A percentile compares a stretch with the other conserved stretches of the same genome.
These are phyloP conservation scores for Muschampia plurimacula DNA, from an alignment of 2,888 invertebrate genomes.

Conservation along the genomic window DNA sequence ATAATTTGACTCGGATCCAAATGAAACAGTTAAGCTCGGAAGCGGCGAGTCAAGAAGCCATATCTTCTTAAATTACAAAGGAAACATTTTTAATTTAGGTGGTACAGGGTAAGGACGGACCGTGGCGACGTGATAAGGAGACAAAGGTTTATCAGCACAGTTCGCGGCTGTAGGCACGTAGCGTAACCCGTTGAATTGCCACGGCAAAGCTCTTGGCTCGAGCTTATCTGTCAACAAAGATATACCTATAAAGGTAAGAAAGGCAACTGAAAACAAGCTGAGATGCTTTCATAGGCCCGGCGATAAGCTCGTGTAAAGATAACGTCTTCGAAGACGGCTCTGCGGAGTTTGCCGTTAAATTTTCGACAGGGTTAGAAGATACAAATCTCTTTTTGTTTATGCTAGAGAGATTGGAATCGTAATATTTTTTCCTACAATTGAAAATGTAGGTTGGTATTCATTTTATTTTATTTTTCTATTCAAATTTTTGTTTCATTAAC, in stretches of 20 bases:
- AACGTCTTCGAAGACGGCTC: slow-evolving; percentile 42
- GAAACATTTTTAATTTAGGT: slow-evolving; percentile 60
- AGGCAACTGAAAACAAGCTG: slow-evolving; percentile 49
- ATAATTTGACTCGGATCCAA: slow-evolving; percentile 28
- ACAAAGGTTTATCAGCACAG: slow-evolving; percentile 71
- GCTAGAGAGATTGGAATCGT: slow-evolving; percentile 2
- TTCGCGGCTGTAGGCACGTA: slow-evolving; percentile 62
- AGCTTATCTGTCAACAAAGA: slow-evolving; percentile 74
- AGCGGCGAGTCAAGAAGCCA: slow-evolving; percentile 26
- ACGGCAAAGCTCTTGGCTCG: slow-evolving; percentile 64
- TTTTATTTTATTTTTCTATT: not conserved
- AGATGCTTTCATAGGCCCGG: slow-evolving; percentile 46
- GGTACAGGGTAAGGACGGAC: slow-evolving; percentile 54
- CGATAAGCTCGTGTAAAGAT: slow-evolving; percentile 42
- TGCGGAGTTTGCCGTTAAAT: slow-evolving; percentile 45
- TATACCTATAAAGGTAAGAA: slow-evolving; percentile 52
- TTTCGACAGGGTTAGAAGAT: slow-evolving; percentile 35
- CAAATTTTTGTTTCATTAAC: not conserved
- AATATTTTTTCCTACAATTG: not conserved
- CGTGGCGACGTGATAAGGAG: slow-evolving; percentile 66
- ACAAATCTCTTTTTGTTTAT: slow-evolving; percentile 33
- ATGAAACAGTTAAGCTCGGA: slow-evolving; percentile 30
- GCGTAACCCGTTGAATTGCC: slow-evolving; percentile 66
- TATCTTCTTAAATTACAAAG: slow-evolving; percentile 47
- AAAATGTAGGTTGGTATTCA: not conserved